These are phyloP conservation scores for Agriopis marginaria DNA, from an alignment of 2,888 invertebrate species.

Conservation along the genomic window DNA sequence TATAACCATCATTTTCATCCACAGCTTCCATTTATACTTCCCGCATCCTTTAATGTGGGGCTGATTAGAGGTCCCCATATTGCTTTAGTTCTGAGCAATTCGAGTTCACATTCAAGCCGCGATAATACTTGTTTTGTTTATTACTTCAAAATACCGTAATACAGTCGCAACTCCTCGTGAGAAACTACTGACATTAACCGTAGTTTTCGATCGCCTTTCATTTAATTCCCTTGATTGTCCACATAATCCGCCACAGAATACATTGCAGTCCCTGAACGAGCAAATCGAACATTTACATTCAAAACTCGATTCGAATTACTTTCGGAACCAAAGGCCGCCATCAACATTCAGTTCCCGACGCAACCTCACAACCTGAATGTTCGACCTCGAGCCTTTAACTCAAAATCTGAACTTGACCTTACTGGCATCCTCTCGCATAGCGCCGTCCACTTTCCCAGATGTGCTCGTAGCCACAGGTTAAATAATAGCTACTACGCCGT, in stretches of 20 bases:
- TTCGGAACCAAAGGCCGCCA: slow-evolving; percentile 45
- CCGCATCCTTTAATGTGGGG: too few relatives aligned
- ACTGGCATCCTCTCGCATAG: slow-evolving; percentile 60
- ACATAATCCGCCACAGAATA: neutral
- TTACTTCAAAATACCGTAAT: neutral
- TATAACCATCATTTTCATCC: too few relatives aligned
- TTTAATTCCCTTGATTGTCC: slow-evolving; percentile 10
- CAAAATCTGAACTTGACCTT: slow-evolving; percentile 79
- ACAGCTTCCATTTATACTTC: too few relatives aligned
- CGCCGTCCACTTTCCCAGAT: slow-evolving; percentile 65
- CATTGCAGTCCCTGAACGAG: neutral
- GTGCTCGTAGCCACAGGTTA: slow-evolving; percentile 46
- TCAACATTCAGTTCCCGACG: slow-evolving; percentile 44
- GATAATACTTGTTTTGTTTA: neutral
- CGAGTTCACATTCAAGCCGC: neutral
- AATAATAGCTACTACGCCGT: slow-evolving; percentile 36
- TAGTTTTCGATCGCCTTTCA: slow-evolving; percentile 20
- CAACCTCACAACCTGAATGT: slow-evolving; percentile 53
- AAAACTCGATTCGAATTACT: slow-evolving; percentile 41
- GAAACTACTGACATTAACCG: slow-evolving; percentile 16
- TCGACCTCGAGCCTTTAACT: slow-evolving; percentile 44
- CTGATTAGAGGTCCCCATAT: too few relatives aligned
- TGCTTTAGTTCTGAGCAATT: neutral
- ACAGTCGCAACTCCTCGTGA: neutral
- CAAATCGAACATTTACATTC: slow-evolving; percentile 29